phyloP scores from a whole-genome alignment of 2,113 vertebrate genomes.

The Pyrgilauda ruficollis region DNA sequence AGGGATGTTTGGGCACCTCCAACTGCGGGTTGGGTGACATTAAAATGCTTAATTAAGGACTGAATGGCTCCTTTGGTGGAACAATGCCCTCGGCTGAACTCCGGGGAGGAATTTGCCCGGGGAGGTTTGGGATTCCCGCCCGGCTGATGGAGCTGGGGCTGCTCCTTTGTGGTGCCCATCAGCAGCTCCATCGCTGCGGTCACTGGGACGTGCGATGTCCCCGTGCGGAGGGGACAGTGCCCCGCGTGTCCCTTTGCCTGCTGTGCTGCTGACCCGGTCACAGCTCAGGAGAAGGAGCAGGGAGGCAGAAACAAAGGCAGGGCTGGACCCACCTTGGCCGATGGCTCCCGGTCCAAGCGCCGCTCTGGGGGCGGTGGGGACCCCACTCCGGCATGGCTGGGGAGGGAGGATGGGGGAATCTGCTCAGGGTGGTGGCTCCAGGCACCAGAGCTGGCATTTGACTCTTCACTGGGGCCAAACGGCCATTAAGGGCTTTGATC shows the following conservation, averaged over 20 bases:
- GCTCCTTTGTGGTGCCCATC: neutral
- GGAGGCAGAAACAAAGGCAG: neutral
- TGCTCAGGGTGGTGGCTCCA: neutral
- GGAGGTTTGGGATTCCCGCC: neutral
- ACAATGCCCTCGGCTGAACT: neutral
- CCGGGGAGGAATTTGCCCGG: neutral
- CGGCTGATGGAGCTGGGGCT: neutral
- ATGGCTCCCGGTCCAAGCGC: neutral
- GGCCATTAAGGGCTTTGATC: neutral
- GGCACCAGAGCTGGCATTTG: neutral
- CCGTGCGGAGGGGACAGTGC: neutral
- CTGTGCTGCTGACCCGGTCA: neutral
- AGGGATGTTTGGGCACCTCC: neutral
- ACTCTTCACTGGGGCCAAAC: neutral
- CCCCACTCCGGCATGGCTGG: accelerated
- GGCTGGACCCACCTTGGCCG: neutral
- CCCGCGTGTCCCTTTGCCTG: accelerated
- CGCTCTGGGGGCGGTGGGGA: neutral
- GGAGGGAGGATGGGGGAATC: neutral
- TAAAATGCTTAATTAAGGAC: neutral
- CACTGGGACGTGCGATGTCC: accelerated
- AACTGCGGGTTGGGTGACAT: neutral
- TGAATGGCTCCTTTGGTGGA: neutral
- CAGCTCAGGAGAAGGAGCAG: neutral
- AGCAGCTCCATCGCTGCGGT: accelerated